A percentile compares a stretch with the other conserved stretches of the same genome.
phyloP scores from a whole-genome alignment of 1,140 invertebrate genomes.

The Aethina tumida region DNA sequence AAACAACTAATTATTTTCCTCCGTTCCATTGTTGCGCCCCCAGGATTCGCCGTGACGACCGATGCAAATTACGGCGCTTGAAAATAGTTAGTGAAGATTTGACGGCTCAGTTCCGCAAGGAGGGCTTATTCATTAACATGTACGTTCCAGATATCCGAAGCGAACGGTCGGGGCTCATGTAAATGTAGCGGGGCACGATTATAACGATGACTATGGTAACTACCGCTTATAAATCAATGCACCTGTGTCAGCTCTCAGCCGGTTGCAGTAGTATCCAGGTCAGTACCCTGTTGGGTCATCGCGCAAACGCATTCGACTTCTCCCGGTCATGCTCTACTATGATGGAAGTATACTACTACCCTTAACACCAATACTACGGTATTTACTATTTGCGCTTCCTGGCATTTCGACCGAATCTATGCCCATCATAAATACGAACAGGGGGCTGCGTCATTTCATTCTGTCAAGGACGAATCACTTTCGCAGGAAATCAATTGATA shows the following conservation, averaged over 20 bases:
- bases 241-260: conserved; percentile 9
- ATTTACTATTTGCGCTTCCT: no score
- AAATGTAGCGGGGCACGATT: no score
- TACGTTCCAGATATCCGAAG: no score
- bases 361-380: neutral
- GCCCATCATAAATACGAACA: conserved; percentile 2
- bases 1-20: no score
- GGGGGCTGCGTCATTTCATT: neutral
- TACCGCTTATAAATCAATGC: conserved; percentile 15
- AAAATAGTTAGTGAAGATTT: no score
- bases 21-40: no score
- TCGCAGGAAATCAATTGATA: neutral
- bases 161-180: no score
- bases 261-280: conserved; percentile 13
- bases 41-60: no score
- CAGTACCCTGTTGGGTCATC: conserved; percentile 12
- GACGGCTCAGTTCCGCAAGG: no score
- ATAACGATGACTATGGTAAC: no score
- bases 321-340: conserved; percentile 10
- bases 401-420: conserved; percentile 1
- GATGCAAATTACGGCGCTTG: no score
- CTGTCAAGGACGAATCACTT: conserved; percentile 1
- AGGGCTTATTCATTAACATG: no score
- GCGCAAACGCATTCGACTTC: neutral
- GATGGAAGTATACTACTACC: conserved; percentile 5